Base-by-base conservation (phyloP, 1,140 invertebrate genomes). In the Lepidurus packardi region DNA sequence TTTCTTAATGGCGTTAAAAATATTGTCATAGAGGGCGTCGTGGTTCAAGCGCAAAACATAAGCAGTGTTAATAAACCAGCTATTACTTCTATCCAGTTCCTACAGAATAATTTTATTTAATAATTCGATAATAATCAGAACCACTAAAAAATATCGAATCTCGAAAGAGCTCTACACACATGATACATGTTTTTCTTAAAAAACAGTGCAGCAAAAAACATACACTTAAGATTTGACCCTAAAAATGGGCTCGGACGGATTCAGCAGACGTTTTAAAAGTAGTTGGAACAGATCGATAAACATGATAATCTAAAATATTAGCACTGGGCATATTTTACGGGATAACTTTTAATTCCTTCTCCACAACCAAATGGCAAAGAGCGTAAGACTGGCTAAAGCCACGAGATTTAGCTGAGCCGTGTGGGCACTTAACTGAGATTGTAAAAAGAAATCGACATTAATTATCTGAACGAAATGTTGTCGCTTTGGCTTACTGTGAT, bases 401-500 rank as follows among this genome's bases (percentile, higher is more conserved):
- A 65, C 16, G 53, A 65, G 21, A 16, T 65, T 65, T 65, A 65
- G 9, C n/a, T 65, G 53, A 7, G 53, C 53, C 4, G 53, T 13
- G 21, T 16, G 16, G 53, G 53, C 53, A n/a, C 53, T 16, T 21
- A 65, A 65, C 53, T 65, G 21, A 21, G 21, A 65, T 13, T 7
- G 1, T n/a, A 65, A 0, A 9, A 65, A 65, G 53, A 13, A 13
- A 65, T 65, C 3, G n/a, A 65, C 21, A 65, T n/a, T 7, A 65
- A 65, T 13, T 13, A 7, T 65, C 8, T n/a, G 53, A 47, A 47
- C 21, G 53, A n/a, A 21, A 47, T 47, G 16, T 65, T 16, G 6
- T n/a, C 16, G 53, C 16, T n/a, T 7, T n/a, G 21, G 6, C 53
- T 65, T 88, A 98, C 96, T 83, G 98, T 95, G 41, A 97, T 91